phyloP scores from a whole-genome alignment of 2,113 vertebrate species.

The Misgurnus anguillicaudatus region DNA sequence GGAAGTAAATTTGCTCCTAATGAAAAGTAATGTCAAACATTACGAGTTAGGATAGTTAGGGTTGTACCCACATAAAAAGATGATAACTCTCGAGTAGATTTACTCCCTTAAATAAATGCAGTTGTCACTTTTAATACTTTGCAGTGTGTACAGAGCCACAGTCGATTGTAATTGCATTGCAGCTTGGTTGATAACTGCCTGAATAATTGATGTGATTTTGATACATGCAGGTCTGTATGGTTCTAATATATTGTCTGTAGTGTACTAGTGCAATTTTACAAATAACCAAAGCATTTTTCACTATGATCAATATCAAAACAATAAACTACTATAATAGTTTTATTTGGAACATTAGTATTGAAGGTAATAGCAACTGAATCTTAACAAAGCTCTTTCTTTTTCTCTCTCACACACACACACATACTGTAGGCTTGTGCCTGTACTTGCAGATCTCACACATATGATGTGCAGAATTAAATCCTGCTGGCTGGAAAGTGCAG shows the following conservation, averaged over 20 bases:
- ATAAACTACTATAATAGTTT: too few species aligned
- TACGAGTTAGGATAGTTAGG: too few species aligned
- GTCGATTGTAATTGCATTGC: background rate
- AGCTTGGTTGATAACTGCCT: background rate
- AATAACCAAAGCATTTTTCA: too few species aligned
- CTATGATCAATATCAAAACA: too few species aligned
- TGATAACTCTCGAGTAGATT: background rate
- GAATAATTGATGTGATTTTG: background rate
- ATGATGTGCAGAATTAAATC: slow-evolving; percentile 41
- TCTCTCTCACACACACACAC: background rate
- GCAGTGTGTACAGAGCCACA: background rate
- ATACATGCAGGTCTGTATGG: background rate
- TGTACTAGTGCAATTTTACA: too few species aligned
- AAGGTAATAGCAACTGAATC: background rate
- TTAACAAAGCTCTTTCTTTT: background rate
- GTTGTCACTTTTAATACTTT: background rate
- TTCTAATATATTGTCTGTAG: background rate
- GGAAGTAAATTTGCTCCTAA: too few species aligned
- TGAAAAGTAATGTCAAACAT: too few species aligned
- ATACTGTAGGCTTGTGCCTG: background rate
- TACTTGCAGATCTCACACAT: slow-evolving; percentile 48
- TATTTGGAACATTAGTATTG: background rate
- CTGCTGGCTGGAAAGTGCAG: slow-evolving; percentile 23
- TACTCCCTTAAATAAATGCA: background rate
- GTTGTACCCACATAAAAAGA: background rate